These are phyloP conservation scores for Australoheros facetus DNA, from an alignment of 2,797 vertebrate genomes.

Conservation along the genomic window DNA sequence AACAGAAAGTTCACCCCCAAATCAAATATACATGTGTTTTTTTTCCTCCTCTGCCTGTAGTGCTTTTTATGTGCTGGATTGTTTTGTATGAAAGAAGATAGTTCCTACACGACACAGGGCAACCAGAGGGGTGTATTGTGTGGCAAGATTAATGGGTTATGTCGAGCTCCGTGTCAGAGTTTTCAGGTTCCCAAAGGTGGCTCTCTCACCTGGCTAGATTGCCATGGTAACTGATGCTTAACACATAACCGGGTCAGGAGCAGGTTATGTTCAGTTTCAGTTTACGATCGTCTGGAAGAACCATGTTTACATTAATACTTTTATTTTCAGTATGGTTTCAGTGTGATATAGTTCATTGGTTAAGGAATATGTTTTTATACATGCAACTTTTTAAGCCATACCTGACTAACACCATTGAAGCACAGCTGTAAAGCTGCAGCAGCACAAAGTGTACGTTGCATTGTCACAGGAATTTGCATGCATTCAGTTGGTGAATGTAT, in stretches of 20 bases:
- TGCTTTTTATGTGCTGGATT: constrained; percentile 1
- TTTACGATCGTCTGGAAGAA: background rate
- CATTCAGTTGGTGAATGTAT: background rate
- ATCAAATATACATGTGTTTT: background rate
- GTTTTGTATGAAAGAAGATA: background rate
- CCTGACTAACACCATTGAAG: background rate
- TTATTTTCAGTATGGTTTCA: background rate
- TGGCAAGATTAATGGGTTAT: background rate
- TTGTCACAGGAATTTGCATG: background rate
- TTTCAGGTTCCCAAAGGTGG: background rate
- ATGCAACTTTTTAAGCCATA: background rate
- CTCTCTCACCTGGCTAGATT: background rate
- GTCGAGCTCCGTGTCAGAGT: background rate
- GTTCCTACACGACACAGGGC: background rate
- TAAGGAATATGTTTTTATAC: background rate
- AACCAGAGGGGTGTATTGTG: background rate
- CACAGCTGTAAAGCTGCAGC: background rate
- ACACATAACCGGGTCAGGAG: background rate
- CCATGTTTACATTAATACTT: background rate
- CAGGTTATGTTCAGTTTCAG: background rate
- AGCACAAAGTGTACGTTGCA: background rate
- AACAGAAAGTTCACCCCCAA: background rate
- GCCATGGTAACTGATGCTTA: background rate
- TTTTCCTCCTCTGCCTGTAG: background rate
- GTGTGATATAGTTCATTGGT: background rate